Base-by-base conservation (phyloP, 2,888 invertebrate species). In the Adineta ricciae region DNA sequence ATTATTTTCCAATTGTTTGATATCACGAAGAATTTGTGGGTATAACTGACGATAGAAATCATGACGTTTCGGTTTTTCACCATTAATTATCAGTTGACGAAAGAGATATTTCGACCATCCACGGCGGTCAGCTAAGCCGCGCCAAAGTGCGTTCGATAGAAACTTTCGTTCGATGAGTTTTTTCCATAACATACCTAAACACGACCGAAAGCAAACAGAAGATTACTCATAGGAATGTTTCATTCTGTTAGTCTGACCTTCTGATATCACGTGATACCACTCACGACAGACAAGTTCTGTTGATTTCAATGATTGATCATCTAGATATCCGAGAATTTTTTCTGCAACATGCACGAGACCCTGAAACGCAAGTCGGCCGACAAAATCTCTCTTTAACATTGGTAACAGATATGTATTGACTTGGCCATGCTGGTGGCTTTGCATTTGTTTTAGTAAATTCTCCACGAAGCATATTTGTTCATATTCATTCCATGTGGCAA, bases 391-490 rank as follows among this genome's bases (percentile, higher is more conserved):
- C 91, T 99, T 97, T 88, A 99, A 92, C 96, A 99, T 98, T 2
- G 99, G 99, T 90, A 96, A 96, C 88, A 99, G 93, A 92, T 95
- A 98, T 72, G 95, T 93, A 91, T 99, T 96, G 91, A 99, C 96
- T 92, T 96, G 96, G 32, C 97, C 97, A 90, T 99, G 98, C 90
- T 99, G 99, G 91, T 97, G 97, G 91, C 99, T 99, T 91, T 97
- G 96, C 97, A 99, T 98, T 85, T 95, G 94, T 84, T 96, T 94
- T 89, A 99, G 91, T 86, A 99, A 92, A 90, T 95, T 94, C 91
- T 98, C 96, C 89, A 98, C 96, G 91, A 97, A 97, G 90, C 96
- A 95, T 90, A 98, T 95, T 92, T 97, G 96, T 89, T 97, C 96
- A 84, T 94, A 93, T 92, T 97, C 96, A 92, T 88, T 88, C 90